A percentile compares a stretch with the other conserved stretches of the same genome.
These are phyloP conservation scores for Ciona savignyi DNA, from an alignment of 23 tunicate genomes.

Conservation along the genomic window DNA sequence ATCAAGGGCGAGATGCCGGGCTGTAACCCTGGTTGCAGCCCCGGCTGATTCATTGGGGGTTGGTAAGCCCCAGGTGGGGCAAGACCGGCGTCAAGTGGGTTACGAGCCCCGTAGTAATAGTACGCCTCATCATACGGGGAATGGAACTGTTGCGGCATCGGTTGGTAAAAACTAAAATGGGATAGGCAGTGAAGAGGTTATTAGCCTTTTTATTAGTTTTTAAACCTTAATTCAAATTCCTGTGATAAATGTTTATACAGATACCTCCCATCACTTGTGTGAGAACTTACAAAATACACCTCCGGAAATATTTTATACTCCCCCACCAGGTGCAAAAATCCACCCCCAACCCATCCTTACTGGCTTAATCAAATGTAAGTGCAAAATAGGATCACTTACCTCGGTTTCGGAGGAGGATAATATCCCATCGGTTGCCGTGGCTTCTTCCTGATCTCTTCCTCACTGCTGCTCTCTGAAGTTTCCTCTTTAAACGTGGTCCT, in stretches of 20 bases:
- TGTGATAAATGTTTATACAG: too few relatives aligned
- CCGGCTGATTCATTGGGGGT: slow-evolving; percentile 5
- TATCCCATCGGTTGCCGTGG: slow-evolving; percentile 10
- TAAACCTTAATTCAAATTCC: too few relatives aligned
- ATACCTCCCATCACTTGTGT: too few relatives aligned
- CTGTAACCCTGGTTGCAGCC: not conserved
- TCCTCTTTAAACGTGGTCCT: slow-evolving; percentile 7
- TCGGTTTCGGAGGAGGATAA: slow-evolving; percentile 23
- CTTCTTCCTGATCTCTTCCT: slow-evolving; percentile 26
- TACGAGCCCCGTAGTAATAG: slow-evolving; percentile 64
- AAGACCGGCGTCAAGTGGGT: slow-evolving; percentile 73
- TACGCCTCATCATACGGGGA: slow-evolving; percentile 81
- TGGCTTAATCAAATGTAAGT: too few relatives aligned
- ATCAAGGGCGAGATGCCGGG: slow-evolving; percentile 49
- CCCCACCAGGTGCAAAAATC: not conserved
- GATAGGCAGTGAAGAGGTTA: too few relatives aligned
- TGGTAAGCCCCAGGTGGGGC: not conserved
- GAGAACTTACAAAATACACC: too few relatives aligned
- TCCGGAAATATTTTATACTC: too few relatives aligned
- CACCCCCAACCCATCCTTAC: too few relatives aligned
- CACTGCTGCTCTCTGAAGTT: slow-evolving; percentile 24
- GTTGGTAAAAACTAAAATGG: slow-evolving; percentile 20
- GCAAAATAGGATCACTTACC: too few relatives aligned
- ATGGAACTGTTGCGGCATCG: slow-evolving; percentile 18
- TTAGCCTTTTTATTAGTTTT: too few relatives aligned